Base-by-base conservation (phyloP, 2,113 vertebrate genomes). In the Chaetodon trifascialis region DNA sequence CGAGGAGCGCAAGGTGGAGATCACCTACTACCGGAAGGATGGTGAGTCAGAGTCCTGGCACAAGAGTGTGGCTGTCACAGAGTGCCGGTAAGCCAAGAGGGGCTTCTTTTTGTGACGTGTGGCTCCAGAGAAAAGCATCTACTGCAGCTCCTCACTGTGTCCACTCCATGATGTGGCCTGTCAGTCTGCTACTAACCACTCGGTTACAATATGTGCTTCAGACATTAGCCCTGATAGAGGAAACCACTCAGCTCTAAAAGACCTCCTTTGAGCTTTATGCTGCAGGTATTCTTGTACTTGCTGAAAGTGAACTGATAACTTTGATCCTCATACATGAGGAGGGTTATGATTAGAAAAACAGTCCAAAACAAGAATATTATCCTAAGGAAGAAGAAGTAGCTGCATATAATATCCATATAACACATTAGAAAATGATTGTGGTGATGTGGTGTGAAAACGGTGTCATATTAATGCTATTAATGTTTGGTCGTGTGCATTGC, bases 21-120 rank as follows among this genome's bases (percentile, higher is more conserved):
- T 99, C 92, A 98, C 97, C 82, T 99, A 99, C 93, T 97, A 99
- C 92, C 97, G 97, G 78, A 99, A 99, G 95, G 96, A 99, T 87
- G 98, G 98, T 99, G 95, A 99, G 94, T 94, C 79, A 80, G 67
- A 63, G 55, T 54, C 65, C 54, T 75, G 47, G 44, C 40, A 52
- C 63, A 23, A 30, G 4, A 47, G 25, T 51, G 49, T 11, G 34
- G 55, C 65, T 84, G 55, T 56, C 68, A 79, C 64, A 34, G 46
- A 46, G 34, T 52, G 25, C n/a, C 52, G 2, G 36, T 25, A 49
- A 76, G 66, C 55, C 19, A n/a, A 75, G 82, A 75, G 25, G 42
- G 23, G 14, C 67, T 65, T 49, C 62, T 44, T 80, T 44, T 44
- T 11, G 49, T 74, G 56, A 68, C 17, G 8, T n/a, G 38, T 11